Base-by-base conservation (phyloP, 2,888 invertebrate species). In the Hypomecis punctinalis region DNA sequence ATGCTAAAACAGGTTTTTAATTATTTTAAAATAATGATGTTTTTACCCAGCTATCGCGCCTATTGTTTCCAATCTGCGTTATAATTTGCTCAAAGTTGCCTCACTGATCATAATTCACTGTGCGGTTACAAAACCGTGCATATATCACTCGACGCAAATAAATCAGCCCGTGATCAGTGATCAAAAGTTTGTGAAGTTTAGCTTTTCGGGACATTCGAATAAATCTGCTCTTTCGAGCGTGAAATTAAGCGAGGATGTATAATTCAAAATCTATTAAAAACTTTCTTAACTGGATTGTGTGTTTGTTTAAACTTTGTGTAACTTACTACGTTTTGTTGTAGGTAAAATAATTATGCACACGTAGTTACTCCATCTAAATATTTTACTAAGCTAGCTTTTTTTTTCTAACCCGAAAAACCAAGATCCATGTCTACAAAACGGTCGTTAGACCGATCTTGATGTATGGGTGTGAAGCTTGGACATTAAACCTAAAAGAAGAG, bases 121-220 rank as follows among this genome's bases (percentile, higher is more conserved):
- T 69, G 68, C 54, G 70, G 67, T 63, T 57, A 66, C 67, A 63
- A 68, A 68, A 66, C 68, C 69, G 69, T 74, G 74, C 79, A 83
- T 85, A 83, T 83, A 85, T 83, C 81, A 83, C 75, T 64, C 61
- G 64, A 68, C 70, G 78, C 57, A 73, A 69, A 84, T 88, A 86
- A 88, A 88, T 88, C 86, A 81, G 69, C 74, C 76, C 73, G 78
- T 80, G 84, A 87, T 88, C 85, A 80, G 81, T 76, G 83, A 84
- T 86, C 86, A 83, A 81, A 86, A 87, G 77, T 85, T 87, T 77
- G 80, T 76, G 77, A 84, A 83, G 82, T 84, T 86, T 83, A 82
- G 83, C 81, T 84, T 85, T 86, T 80, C 76, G 77, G 77, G 78
- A 81, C 81, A 83, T 82, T 81, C 80, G 74, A 79, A 86, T 87